These are phyloP conservation scores for Orchesellides sinensis DNA, from an alignment of 2,888 invertebrate species.

Conservation along the genomic window DNA sequence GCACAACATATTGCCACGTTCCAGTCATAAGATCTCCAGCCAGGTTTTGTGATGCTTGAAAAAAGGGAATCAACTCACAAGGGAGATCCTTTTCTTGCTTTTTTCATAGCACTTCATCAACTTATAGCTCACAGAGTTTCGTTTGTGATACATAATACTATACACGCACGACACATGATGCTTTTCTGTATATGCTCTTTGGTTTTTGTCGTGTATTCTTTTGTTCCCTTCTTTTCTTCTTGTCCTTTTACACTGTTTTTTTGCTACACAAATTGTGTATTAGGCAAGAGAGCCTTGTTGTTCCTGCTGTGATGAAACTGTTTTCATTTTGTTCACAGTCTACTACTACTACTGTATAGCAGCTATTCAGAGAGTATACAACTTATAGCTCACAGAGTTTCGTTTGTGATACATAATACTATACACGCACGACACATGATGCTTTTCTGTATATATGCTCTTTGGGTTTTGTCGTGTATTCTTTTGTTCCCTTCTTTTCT, in stretches of 20 bases:
- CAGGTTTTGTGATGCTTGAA: slow-evolving; percentile 11
- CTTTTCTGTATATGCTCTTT: not conserved
- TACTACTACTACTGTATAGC: too few relatives aligned
- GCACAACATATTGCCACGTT: slow-evolving; percentile 42
- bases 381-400: too few relatives aligned
- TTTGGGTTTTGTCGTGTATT: not conserved
- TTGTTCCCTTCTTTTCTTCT: not conserved
- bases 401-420: too few relatives aligned
- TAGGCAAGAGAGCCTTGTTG: slow-evolving; percentile 6
- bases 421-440: too few relatives aligned
- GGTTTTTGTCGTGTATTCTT: slow-evolving; percentile 3
- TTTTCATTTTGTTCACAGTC: too few relatives aligned
- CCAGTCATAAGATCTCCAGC: not conserved
- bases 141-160: too few relatives aligned
- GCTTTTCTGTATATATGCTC: not conserved
- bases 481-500: slow-evolving; percentile 5
- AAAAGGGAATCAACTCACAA: slow-evolving; percentile 49
- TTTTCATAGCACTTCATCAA: slow-evolving; percentile 45
- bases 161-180: too few relatives aligned
- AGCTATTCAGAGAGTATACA: too few relatives aligned
- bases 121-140: too few relatives aligned
- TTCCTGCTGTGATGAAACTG: not conserved
- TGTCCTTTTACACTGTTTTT: slow-evolving; percentile 16
- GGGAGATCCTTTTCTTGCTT: slow-evolving; percentile 35
- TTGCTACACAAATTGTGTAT: slow-evolving; percentile 43